A percentile compares a stretch with the other conserved stretches of the same genome.
Evolutionary conservation across 2,113 vertebrate species (phyloP).

Genomic region (Parotia lawesii): DNA sequence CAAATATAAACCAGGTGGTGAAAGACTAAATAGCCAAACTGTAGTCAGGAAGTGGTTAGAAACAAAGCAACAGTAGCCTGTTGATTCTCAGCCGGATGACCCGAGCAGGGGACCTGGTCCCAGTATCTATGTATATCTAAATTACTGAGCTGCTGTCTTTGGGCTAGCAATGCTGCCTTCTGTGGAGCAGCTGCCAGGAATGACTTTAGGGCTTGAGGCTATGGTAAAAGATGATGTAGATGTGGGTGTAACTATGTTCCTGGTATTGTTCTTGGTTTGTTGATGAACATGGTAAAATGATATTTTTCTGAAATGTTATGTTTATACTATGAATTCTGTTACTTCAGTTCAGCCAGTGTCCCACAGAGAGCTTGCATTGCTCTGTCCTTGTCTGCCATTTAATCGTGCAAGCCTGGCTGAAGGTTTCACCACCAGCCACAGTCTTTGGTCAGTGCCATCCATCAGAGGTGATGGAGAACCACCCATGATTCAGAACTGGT

Average conservation of each 20-base stretch:
- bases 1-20: slow-evolving; percentile 48
- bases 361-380: not conserved
- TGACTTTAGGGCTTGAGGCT: not conserved
- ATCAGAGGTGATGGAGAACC: not conserved
- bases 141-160: not conserved
- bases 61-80: slow-evolving; percentile 39
- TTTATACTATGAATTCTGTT: not conserved
- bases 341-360: not conserved
- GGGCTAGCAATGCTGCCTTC: not conserved
- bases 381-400: not conserved
- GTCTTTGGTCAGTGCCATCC: not conserved
- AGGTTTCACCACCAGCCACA: not conserved
- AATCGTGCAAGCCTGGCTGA: not conserved
- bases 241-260: not conserved
- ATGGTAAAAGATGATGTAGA: not conserved
- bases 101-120: not conserved
- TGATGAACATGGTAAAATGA: not conserved
- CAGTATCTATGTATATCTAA: not conserved
- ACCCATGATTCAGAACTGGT: not conserved
- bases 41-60: slow-evolving; percentile 45
- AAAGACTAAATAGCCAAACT: slow-evolving; percentile 17
- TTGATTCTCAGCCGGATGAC: not conserved
- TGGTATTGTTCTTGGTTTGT: slow-evolving; percentile 8
- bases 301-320: not conserved
- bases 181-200: not conserved